These are phyloP conservation scores for Xenopus petersii DNA, from an alignment of 2,797 vertebrate species.

Conservation along the genomic window DNA sequence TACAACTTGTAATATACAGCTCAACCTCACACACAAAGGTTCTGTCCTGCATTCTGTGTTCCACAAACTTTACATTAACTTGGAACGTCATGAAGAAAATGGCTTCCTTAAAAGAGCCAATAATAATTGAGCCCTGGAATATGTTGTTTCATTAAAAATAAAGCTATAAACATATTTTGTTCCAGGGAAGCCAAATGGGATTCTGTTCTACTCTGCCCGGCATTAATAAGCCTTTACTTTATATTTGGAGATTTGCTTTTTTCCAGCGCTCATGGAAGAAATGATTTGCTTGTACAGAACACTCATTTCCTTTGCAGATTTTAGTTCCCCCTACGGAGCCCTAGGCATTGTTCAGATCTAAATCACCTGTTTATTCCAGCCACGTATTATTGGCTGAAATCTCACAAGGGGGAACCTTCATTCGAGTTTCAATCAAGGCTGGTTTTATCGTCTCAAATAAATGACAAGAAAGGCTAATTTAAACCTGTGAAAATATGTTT, in stretches of 20 bases:
- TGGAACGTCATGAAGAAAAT: no score
- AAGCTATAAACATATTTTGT: background rate
- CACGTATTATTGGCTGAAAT: background rate
- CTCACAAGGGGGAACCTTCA: background rate
- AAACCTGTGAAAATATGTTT: no score
- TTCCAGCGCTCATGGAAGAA: background rate
- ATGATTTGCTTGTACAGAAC: background rate
- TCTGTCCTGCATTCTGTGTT: no score
- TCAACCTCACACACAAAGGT: no score
- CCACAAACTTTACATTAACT: no score
- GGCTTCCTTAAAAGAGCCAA: no score
- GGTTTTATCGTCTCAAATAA: background rate
- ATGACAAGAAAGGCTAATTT: no score
- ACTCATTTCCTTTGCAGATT: background rate
- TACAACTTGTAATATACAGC: no score
- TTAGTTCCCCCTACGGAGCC: background rate
- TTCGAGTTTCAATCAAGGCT: background rate
- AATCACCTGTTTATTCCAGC: constrained; percentile 12
- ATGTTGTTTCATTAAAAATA: background rate
- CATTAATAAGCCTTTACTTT: background rate
- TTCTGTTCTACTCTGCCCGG: background rate
- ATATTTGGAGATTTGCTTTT: background rate
- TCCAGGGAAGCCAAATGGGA: background rate
- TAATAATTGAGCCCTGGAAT: no score
- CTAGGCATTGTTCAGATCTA: background rate